A percentile compares a stretch with the other conserved stretches of the same genome.
phyloP scores from a whole-genome alignment of 1,140 invertebrate species.

The Camponotus pennsylvanicus region DNA sequence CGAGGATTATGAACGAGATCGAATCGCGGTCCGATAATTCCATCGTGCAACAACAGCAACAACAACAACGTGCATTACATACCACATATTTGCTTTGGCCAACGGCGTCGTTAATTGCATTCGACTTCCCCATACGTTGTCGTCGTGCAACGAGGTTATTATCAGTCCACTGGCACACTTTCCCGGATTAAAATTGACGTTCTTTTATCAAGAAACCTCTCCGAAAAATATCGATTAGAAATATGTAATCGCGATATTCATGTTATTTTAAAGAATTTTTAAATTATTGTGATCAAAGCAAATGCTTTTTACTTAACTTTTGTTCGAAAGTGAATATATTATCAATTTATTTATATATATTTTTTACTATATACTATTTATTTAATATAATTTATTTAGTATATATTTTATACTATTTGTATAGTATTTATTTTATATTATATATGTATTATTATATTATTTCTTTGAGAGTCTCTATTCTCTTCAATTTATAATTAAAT shows the following conservation, averaged over 20 bases:
- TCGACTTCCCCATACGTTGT: conserved; percentile 16
- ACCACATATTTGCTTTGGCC: conserved; percentile 70
- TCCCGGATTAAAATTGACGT: neutral
- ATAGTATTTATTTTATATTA: neutral
- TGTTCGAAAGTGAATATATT: neutral
- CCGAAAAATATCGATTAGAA: neutral
- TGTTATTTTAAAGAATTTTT: neutral
- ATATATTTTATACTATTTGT: no score
- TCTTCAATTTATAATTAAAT: neutral
- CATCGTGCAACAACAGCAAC: conserved; percentile 22
- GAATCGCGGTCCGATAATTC: conserved; percentile 16
- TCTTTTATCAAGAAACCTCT: neutral
- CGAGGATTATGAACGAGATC: conserved; percentile 43
- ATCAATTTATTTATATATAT: neutral
- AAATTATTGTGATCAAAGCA: neutral
- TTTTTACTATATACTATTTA: no score
- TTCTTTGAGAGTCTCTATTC: no score
- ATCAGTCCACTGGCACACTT: conserved; percentile 9
- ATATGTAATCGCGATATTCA: no score
- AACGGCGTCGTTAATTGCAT: conserved; percentile 57
- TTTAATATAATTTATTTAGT: no score
- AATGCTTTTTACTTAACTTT: conserved; percentile 11
- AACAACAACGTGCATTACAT: conserved; percentile 28
- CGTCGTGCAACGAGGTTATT: conserved; percentile 31
- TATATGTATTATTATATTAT: neutral